phyloP scores from a whole-genome alignment of 1,140 invertebrate species.

The Sarcophaga bullata region DNA sequence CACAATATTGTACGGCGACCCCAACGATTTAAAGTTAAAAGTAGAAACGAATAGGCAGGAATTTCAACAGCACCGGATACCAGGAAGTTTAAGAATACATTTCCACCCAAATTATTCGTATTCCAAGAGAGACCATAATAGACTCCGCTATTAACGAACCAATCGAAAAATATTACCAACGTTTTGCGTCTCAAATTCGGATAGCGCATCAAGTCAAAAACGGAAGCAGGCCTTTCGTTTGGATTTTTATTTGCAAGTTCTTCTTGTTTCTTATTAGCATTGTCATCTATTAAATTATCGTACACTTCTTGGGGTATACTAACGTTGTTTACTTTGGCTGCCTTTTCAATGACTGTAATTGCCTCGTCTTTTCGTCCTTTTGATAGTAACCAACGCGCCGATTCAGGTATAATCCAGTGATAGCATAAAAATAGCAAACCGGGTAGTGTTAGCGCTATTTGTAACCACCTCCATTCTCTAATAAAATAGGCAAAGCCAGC shows the following conservation, averaged over 20 bases:
- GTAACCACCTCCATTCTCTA: constrained; percentile 78
- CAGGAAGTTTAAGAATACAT: constrained; percentile 81
- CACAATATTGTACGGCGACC: constrained; percentile 77
- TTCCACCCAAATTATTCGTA: constrained; percentile 79
- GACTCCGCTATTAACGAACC: constrained; percentile 82
- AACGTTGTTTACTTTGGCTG: constrained; percentile 75
- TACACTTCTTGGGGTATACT: constrained; percentile 70
- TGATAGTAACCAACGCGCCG: constrained; percentile 81
- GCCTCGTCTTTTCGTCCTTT: constrained; percentile 80
- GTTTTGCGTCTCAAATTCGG: constrained; percentile 77
- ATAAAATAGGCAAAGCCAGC: constrained; percentile 80
- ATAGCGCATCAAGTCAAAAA: constrained; percentile 77
- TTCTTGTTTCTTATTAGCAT: constrained; percentile 53
- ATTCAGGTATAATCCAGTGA: constrained; percentile 88
- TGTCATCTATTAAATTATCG: constrained; percentile 69
- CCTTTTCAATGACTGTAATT: constrained; percentile 74
- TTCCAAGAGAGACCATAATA: constrained; percentile 88
- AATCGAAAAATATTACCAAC: constrained; percentile 81
- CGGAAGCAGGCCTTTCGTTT: constrained; percentile 61
- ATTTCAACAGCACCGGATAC: constrained; percentile 82
- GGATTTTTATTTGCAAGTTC: constrained; percentile 53
- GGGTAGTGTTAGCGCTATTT: constrained; percentile 77
- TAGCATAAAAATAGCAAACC: constrained; percentile 79
- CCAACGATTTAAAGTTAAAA: constrained; percentile 78
- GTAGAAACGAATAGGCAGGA: constrained; percentile 76